Evolutionary conservation across 1,140 invertebrate genomes (phyloP).

Genomic region (Zaprionus davidi): DNA sequence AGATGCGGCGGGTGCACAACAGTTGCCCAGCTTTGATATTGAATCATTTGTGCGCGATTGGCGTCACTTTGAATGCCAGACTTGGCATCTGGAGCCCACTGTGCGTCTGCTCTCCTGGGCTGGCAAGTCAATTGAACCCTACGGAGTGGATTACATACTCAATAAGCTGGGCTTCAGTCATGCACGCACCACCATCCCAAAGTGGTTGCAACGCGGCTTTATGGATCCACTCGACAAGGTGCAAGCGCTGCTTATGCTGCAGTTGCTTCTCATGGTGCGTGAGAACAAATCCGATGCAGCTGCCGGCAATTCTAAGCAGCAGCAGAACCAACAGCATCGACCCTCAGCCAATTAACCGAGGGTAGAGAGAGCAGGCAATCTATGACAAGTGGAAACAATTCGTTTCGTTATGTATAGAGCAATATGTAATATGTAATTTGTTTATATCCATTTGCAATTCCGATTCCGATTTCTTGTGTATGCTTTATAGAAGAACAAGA

Average conservation of each 20-base stretch:
- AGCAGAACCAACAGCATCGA: slow-evolving; percentile 58
- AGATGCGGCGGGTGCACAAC: slow-evolving; percentile 11
- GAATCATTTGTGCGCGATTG: slow-evolving; percentile 87
- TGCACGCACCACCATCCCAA: slow-evolving; percentile 98
- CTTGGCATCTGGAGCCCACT: slow-evolving; percentile 99
- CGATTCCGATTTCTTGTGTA: slow-evolving; percentile 19
- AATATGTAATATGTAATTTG: slow-evolving; percentile 48
- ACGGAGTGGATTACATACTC: slow-evolving; percentile 98
- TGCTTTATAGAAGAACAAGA: slow-evolving; percentile 25
- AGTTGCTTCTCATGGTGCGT: slow-evolving; percentile 86
- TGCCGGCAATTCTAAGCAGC: slow-evolving; percentile 46
- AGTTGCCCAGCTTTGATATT: slow-evolving; percentile 70
- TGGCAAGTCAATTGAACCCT: slow-evolving; percentile 97
- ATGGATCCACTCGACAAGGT: slow-evolving; percentile 98
- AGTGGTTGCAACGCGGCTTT: slow-evolving; percentile 98
- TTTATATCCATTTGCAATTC: slow-evolving; percentile 21
- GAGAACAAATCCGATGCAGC: slow-evolving; percentile 78
- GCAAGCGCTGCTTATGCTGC: slow-evolving; percentile 89
- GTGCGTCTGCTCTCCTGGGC: slow-evolving; percentile 97
- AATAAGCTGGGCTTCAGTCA: slow-evolving; percentile 98
- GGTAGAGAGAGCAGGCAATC: slow-evolving; percentile 10
- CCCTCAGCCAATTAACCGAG: slow-evolving; percentile 60
- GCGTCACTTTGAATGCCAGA: slow-evolving; percentile 96
- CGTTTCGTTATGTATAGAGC: slow-evolving; percentile 51
- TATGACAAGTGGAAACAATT: slow-evolving; percentile 57